phyloP scores from a whole-genome alignment of 2,113 vertebrate genomes.

The Engraulis encrasicolus region DNA sequence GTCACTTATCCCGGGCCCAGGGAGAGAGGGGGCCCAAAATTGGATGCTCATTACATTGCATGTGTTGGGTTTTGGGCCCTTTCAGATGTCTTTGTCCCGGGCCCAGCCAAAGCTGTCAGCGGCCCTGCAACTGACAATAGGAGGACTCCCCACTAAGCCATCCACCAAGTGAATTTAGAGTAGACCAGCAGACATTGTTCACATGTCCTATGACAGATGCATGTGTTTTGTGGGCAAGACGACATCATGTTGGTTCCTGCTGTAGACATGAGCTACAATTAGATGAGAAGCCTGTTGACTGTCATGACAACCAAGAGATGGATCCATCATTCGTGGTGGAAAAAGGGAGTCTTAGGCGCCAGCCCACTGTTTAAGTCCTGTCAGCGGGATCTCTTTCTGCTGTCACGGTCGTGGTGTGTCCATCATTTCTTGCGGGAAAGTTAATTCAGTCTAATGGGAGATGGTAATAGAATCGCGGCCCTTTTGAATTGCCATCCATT shows the following conservation, averaged over 20 bases:
- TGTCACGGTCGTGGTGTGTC: constrained; percentile 22
- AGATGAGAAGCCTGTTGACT: not conserved
- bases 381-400: not conserved
- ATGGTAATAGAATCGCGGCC: constrained; percentile 33
- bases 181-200: not conserved
- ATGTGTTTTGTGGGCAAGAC: too few relatives aligned
- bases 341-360: too few relatives aligned
- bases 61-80: too few relatives aligned
- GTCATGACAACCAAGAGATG: constrained; percentile 8
- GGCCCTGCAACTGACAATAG: too few relatives aligned
- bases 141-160: too few relatives aligned
- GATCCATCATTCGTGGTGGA: not conserved
- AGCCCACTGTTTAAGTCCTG: too few relatives aligned
- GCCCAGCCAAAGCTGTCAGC: too few relatives aligned
- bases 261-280: not conserved
- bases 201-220: not conserved
- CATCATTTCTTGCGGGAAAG: constrained; percentile 34
- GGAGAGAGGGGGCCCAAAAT: too few relatives aligned
- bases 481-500: constrained; percentile 42
- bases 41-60: too few relatives aligned
- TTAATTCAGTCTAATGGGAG: constrained; percentile 34
- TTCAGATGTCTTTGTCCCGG: too few relatives aligned
- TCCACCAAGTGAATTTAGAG: not conserved
- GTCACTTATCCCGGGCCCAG: too few relatives aligned
- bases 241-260: not conserved